A percentile compares a stretch with the other conserved stretches of the same genome.
phyloP scores from a whole-genome alignment of 2,888 invertebrate genomes.

The Athrips mouffetella region DNA sequence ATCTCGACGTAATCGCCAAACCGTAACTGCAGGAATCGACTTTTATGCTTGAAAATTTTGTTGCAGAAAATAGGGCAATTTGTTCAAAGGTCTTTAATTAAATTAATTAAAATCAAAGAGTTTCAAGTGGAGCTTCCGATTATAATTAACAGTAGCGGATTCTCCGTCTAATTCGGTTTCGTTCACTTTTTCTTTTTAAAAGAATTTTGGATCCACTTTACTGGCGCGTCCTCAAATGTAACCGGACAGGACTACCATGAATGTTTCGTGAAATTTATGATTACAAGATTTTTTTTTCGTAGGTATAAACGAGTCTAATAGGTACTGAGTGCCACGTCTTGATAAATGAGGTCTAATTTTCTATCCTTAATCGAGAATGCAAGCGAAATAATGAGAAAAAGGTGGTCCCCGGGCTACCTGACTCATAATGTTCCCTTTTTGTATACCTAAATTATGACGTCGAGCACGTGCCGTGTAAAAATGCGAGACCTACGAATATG shows the following conservation, averaged over 20 bases:
- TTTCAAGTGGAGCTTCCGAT: neutral
- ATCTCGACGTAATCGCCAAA: no score
- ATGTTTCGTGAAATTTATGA: no score
- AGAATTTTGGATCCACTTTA: neutral
- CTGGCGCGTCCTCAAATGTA: slow-evolving; percentile 15
- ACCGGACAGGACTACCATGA: no score
- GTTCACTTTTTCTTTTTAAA: neutral
- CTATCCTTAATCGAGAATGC: slow-evolving; percentile 45
- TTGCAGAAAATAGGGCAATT: neutral
- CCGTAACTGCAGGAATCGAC: neutral
- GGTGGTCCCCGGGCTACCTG: slow-evolving; percentile 49
- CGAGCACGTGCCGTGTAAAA: slow-evolving; percentile 57
- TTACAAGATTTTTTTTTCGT: no score
- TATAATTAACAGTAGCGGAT: neutral
- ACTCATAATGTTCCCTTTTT: slow-evolving; percentile 61
- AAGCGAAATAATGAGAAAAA: slow-evolving; percentile 50
- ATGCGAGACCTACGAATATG: slow-evolving; percentile 56
- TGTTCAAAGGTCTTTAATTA: neutral
- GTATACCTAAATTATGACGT: slow-evolving; percentile 67
- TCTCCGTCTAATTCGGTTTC: neutral
- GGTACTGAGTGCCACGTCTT: slow-evolving; percentile 28
- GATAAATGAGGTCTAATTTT: slow-evolving; percentile 39
- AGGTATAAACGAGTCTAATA: slow-evolving; percentile 20
- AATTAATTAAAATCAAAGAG: neutral
- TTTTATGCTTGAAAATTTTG: neutral